Evolutionary conservation across 2,113 vertebrate genomes (phyloP).

Genomic region (Eretmochelys imbricata): DNA sequence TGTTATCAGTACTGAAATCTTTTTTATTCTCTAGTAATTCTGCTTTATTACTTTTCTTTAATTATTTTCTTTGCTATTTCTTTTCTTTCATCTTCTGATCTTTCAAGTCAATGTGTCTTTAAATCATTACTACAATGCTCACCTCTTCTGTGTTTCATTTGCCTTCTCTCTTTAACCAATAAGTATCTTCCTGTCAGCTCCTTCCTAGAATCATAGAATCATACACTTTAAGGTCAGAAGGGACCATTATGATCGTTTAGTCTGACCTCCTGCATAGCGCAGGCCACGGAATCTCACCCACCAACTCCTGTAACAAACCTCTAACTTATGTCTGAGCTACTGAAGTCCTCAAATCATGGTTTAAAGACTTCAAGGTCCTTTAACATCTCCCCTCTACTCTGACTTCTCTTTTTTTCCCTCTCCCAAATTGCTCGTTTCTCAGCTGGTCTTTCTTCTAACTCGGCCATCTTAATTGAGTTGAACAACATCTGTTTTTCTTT

Average conservation of each 20-base stretch:
- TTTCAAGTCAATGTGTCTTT: background rate
- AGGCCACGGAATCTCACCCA: too few relatives aligned
- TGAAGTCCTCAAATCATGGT: too few relatives aligned
- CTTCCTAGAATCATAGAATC: background rate
- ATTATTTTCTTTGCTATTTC: background rate
- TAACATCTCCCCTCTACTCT: background rate
- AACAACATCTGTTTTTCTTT: background rate
- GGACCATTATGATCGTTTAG: too few relatives aligned
- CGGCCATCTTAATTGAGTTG: background rate
- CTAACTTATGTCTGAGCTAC: too few relatives aligned
- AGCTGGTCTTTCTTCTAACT: background rate
- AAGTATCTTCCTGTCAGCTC: background rate
- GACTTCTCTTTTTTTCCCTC: background rate
- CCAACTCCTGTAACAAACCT: too few relatives aligned
- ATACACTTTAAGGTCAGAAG: too few relatives aligned
- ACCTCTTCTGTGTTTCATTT: background rate
- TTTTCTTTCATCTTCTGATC: background rate
- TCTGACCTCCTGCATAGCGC: too few relatives aligned
- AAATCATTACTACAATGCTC: background rate
- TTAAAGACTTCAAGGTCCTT: background rate
- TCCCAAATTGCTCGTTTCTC: background rate
- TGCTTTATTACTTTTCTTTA: background rate
- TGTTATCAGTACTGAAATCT: too few relatives aligned
- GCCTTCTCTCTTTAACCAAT: background rate
- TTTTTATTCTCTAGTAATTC: background rate